Percentiles rank a stretch among this genome's conserved stretches.
Conservation (phyloP, 2,888 invertebrate species). For the Suillia variegata region DNA sequence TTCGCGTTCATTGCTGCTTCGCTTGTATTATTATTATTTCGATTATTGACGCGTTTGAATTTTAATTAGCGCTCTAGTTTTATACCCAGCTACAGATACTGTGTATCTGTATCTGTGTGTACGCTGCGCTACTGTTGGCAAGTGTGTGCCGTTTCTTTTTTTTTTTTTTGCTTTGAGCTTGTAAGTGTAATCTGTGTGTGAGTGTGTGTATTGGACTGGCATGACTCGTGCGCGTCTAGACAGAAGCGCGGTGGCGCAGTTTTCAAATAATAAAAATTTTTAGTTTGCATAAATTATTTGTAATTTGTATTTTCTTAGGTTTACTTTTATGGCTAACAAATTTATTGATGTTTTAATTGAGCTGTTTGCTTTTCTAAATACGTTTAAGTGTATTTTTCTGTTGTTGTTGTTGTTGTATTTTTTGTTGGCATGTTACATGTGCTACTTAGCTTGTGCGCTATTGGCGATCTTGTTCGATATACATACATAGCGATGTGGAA, state of each 20-base stretch:
- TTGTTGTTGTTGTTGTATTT: background rate
- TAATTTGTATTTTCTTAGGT: slow-evolving; percentile 11
- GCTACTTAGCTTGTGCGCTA: too few relatives aligned
- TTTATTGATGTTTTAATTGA: slow-evolving; percentile 52
- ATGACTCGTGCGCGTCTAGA: background rate
- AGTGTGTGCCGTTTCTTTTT: too few relatives aligned
- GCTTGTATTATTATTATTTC: slow-evolving; percentile 19
- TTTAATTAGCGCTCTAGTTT: slow-evolving; percentile 20
- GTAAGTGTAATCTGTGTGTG: too few relatives aligned
- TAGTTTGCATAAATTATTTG: slow-evolving; percentile 21
- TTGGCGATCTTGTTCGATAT: too few relatives aligned
- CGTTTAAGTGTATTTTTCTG: too few relatives aligned
- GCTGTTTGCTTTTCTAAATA: slow-evolving; percentile 40
- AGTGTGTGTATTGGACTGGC: background rate
- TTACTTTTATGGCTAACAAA: slow-evolving; percentile 35
- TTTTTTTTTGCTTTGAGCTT: too few relatives aligned
- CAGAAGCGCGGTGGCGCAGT: background rate
- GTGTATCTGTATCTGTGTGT: background rate
- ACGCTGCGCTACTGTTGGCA: background rate
- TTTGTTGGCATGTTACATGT: background rate
- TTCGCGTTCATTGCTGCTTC: slow-evolving; percentile 4
- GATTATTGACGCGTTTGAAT: slow-evolving; percentile 24
- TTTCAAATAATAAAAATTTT: background rate
- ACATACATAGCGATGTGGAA: too few relatives aligned
- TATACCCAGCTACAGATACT: background rate